Percentiles rank a stretch among this genome's conserved stretches.
Evolutionary conservation across 2,113 vertebrate genomes (phyloP).

Genomic region (Oreochromis niloticus): DNA sequence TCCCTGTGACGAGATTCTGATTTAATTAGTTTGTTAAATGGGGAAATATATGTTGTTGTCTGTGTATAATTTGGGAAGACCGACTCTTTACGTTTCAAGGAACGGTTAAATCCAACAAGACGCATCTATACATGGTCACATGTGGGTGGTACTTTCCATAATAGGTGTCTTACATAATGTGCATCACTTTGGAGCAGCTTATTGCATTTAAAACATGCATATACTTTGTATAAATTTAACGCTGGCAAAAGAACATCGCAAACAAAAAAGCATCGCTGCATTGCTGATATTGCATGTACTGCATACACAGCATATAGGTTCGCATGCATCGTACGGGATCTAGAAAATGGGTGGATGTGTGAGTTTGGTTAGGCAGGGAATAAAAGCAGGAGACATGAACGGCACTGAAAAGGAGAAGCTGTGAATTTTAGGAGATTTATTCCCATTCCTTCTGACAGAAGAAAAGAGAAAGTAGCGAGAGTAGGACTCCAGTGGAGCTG

Average conservation of each 20-base stretch:
- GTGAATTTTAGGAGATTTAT: neutral
- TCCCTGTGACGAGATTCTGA: neutral
- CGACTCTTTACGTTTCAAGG: neutral
- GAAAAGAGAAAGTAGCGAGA: neutral
- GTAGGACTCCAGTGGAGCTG: neutral
- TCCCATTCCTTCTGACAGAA: neutral
- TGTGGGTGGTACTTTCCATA: neutral
- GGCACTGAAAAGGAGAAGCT: neutral
- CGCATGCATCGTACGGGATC: neutral
- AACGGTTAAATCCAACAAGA: neutral
- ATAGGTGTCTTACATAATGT: neutral
- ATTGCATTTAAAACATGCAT: neutral
- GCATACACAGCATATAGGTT: neutral
- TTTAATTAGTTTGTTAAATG: neutral
- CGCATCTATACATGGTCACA: neutral
- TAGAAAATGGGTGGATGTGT: neutral
- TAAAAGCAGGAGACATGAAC: neutral
- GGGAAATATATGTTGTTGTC: neutral
- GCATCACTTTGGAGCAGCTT: neutral
- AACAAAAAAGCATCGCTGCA: neutral
- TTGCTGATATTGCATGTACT: neutral
- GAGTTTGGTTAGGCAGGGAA: neutral
- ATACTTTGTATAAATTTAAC: neutral
- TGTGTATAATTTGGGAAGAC: neutral
- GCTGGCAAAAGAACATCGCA: neutral